Base-by-base conservation (phyloP, 2,113 vertebrate genomes). In the Lampris incognitus region DNA sequence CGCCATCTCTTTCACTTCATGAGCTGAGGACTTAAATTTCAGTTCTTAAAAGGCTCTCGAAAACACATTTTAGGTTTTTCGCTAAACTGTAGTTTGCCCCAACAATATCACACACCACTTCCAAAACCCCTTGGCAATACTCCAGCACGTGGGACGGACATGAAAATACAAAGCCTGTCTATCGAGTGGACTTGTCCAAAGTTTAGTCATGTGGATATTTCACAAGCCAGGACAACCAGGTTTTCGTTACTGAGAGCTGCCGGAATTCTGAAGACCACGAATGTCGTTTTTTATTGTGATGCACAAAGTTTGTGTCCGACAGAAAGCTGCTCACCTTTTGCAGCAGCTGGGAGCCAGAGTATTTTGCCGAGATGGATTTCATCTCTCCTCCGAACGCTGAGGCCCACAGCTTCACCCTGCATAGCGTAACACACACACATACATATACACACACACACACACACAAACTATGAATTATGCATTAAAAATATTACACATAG, bases 311-410 rank as follows among this genome's bases (percentile, higher is more conserved):
- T 3, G 38, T 10, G 7, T 57, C 37, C 36, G 37, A 24, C 41
- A 76, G 6, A 52, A 60, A 57, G 40, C 42, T 2, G 55, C 87
- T 89, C 96, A 99, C 98, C 97, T 99, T 99, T 93, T 99, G 98
- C 83, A 99, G 94, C 85, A 99, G 95, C 95, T 99, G 97, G 59
- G 97, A 99, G 84, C 98, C 98, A 0, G 98, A 99, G 87, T 99
- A 99, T 91, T 99, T 99, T 70, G 97, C 97, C 52, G 98, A 97
- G 78, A 99, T 99, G 92, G 98, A 99, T 94, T 99, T 98, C 93
- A 99, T 98, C 89, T 99, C 98, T 60, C 98, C 98, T 89, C 98
- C 98, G 87, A 99, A 99, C 2, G 98, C 98, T 48, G 98, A 99
- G 93, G 98, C 97, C 98, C 98, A 99, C 44, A 99, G 96, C 95